Conservation (phyloP, 2,113 vertebrate species). For the Platichthys stellatus region DNA sequence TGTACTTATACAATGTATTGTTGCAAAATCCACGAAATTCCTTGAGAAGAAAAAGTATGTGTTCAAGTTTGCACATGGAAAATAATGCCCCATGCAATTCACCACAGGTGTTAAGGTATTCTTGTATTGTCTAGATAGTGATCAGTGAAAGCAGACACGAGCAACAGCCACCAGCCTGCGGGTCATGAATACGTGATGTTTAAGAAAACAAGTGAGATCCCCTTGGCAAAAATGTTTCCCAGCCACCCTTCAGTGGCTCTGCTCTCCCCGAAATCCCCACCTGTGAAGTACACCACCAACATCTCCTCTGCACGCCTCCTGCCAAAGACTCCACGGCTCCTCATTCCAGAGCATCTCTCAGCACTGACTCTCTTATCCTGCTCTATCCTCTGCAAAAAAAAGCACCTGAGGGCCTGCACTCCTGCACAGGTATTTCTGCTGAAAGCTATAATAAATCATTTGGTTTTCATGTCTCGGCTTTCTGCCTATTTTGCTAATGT, state of each 20-base stretch:
- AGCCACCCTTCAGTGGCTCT: slow-evolving; percentile 11
- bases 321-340: slow-evolving; percentile 49
- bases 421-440: slow-evolving; percentile 74
- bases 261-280: slow-evolving; percentile 49
- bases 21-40: too few relatives aligned
- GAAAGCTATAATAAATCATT: slow-evolving; percentile 82
- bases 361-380: slow-evolving; percentile 60
- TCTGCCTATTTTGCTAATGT: slow-evolving; percentile 73
- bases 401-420: slow-evolving; percentile 71
- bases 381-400: slow-evolving; percentile 60
- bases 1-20: background rate
- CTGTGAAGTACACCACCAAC: slow-evolving; percentile 38
- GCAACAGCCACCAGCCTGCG: slow-evolving; percentile 4
- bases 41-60: background rate
- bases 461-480: slow-evolving; percentile 71
- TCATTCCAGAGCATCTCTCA: slow-evolving; percentile 78
- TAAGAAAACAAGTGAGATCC: slow-evolving; percentile 30
- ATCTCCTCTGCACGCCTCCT: slow-evolving; percentile 34
- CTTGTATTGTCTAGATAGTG: slow-evolving; percentile 28
- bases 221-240: slow-evolving; percentile 23
- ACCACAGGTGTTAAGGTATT: slow-evolving; percentile 11
- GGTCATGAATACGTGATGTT: slow-evolving; percentile 15
- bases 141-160: slow-evolving; percentile 30
- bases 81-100: background rate
- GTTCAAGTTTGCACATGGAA: background rate